Conservation (phyloP, 2,797 vertebrate species). For the Cheirogaleus major region DNA sequence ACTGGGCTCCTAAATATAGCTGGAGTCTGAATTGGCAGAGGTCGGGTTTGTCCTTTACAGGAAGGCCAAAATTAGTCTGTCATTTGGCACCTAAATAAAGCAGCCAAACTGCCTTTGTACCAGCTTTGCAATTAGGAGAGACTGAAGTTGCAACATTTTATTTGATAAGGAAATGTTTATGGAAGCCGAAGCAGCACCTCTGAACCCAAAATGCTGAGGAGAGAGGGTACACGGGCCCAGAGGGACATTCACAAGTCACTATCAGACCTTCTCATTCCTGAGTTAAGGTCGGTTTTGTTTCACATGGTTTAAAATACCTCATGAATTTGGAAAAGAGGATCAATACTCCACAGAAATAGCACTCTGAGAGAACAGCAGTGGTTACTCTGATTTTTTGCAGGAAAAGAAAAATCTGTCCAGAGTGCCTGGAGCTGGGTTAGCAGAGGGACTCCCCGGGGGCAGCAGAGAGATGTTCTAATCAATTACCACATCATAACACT, state of each 20-base stretch:
- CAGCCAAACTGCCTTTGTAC: constrained; percentile 79
- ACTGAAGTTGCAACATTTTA: constrained; percentile 67
- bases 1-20: constrained; percentile 85
- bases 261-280: not conserved
- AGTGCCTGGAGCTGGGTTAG: constrained; percentile 84
- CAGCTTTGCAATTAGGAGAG: constrained; percentile 81
- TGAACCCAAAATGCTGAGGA: constrained; percentile 53
- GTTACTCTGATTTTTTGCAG: constrained; percentile 79
- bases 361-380: constrained; percentile 52
- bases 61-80: constrained; percentile 86
- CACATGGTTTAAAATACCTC: not conserved
- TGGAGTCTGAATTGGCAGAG: constrained; percentile 85
- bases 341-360: not conserved
- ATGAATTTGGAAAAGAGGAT: not conserved
- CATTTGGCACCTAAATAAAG: constrained; percentile 87
- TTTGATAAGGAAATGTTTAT: constrained; percentile 60
- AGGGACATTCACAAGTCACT: not conserved
- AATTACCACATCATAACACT: constrained; percentile 95
- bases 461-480: constrained; percentile 93
- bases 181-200: constrained; percentile 46
- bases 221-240: not conserved
- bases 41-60: constrained; percentile 85
- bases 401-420: constrained; percentile 74
- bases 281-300: not conserved
- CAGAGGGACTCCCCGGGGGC: constrained; percentile 88